These are phyloP conservation scores for Oryzias melastigma DNA, from an alignment of 2,113 vertebrate species.

Conservation along the genomic window DNA sequence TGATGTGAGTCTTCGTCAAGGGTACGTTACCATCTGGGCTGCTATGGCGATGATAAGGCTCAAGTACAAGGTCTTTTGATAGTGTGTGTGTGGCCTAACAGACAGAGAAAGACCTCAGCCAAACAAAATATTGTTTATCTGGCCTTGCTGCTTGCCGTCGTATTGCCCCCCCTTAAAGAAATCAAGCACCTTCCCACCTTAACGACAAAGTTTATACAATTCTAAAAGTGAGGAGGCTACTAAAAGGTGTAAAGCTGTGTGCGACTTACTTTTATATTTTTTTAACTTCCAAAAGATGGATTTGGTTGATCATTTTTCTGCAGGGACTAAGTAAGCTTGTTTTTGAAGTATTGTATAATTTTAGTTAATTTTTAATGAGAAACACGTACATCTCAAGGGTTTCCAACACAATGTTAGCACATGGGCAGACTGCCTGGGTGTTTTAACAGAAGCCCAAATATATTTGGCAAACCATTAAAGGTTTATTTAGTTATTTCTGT, in stretches of 20 bases:
- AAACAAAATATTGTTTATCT: slow-evolving; percentile 65
- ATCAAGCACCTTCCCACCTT: slow-evolving; percentile 28
- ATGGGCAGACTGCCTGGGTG: too few species aligned
- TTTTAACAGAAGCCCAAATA: too few species aligned
- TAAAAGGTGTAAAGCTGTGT: slow-evolving; percentile 35
- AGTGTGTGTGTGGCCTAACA: slow-evolving; percentile 17
- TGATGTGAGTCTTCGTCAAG: slow-evolving; percentile 79
- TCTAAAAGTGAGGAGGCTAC: slow-evolving; percentile 21
- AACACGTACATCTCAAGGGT: too few species aligned
- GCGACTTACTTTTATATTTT: slow-evolving; percentile 10
- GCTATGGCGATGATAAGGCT: slow-evolving; percentile 78
- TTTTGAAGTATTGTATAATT: too few species aligned
- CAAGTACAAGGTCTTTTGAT: slow-evolving; percentile 79
- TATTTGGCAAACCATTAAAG: too few species aligned
- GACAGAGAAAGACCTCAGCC: slow-evolving; percentile 42
- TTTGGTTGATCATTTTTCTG: too few species aligned
- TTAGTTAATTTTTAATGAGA: too few species aligned
- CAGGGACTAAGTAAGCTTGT: too few species aligned
- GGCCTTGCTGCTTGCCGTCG: slow-evolving; percentile 64
- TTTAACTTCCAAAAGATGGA: too few species aligned
- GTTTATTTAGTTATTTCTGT: too few species aligned
- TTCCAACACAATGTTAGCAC: too few species aligned
- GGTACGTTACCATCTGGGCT: slow-evolving; percentile 73
- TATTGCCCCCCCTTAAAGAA: slow-evolving; percentile 52
- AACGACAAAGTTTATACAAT: slow-evolving; percentile 21